Percentiles rank a stretch among this genome's conserved stretches.
Conservation (phyloP, 1,140 invertebrate genomes). For the Diprion similis region DNA sequence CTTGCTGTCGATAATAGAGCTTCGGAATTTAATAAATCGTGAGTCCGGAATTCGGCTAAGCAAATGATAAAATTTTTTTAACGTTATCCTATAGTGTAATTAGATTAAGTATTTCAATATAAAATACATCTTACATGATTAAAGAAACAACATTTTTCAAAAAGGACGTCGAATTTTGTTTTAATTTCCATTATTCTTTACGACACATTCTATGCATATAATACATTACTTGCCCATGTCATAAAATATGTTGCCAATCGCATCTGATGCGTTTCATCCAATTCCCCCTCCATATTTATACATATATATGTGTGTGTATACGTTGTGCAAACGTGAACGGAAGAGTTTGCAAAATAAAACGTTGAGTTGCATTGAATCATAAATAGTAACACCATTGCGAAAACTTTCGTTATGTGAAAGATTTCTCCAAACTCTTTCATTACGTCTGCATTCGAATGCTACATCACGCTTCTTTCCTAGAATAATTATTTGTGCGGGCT, state of each 20-base stretch:
- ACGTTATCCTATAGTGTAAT: background rate
- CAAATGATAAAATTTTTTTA: background rate
- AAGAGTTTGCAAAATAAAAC: too few relatives aligned
- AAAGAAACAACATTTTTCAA: background rate
- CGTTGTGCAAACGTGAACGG: too few relatives aligned
- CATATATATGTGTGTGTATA: too few relatives aligned
- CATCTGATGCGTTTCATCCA: background rate
- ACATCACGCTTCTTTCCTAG: background rate
- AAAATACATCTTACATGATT: background rate
- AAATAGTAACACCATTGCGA: too few relatives aligned
- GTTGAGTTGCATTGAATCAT: too few relatives aligned
- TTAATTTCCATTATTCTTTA: slow-evolving; percentile 5
- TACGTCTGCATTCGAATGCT: background rate
- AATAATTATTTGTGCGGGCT: background rate
- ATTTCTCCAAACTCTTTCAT: too few relatives aligned
- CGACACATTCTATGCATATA: background rate
- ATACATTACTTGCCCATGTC: background rate
- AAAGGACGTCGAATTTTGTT: background rate
- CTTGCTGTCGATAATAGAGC: too few relatives aligned
- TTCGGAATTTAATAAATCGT: too few relatives aligned
- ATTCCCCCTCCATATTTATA: background rate
- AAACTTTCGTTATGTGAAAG: too few relatives aligned
- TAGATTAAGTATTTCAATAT: background rate
- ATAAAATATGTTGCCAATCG: background rate
- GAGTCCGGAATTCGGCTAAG: too few relatives aligned